phyloP scores from a whole-genome alignment of 2,888 invertebrate species.

The Anodontia alba region DNA sequence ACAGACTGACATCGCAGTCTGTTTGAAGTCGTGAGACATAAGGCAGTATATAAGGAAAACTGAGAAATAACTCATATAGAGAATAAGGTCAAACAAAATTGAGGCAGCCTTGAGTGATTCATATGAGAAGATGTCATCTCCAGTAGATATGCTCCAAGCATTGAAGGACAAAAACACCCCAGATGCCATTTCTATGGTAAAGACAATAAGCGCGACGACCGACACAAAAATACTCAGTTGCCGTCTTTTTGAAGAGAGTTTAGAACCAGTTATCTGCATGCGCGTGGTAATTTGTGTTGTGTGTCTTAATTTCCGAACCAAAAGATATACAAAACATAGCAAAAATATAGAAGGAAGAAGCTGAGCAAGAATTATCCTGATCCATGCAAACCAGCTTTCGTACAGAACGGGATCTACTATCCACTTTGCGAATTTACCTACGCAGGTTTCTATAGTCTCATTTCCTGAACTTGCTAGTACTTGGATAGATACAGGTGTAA shows the following conservation, averaged over 20 bases:
- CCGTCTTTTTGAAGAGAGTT: neutral
- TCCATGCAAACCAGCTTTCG: neutral
- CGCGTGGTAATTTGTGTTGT: neutral
- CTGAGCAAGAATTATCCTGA: neutral
- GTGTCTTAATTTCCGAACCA: neutral
- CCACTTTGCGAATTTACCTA: neutral
- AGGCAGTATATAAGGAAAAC: slow-evolving; percentile 7
- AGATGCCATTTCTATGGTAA: neutral
- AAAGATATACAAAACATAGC: neutral
- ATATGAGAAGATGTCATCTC: neutral
- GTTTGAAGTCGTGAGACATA: neutral
- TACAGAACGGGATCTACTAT: neutral
- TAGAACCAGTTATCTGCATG: neutral
- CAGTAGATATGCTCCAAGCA: neutral
- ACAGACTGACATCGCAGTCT: neutral
- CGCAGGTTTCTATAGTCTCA: neutral
- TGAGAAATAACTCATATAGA: slow-evolving; percentile 5
- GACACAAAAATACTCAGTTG: neutral
- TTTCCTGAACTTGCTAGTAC: neutral
- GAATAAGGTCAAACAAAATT: neutral
- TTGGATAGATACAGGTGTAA: neutral
- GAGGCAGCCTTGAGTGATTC: neutral
- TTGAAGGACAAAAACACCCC: neutral
- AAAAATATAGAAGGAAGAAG: neutral
- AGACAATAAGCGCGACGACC: neutral